Conservation (phyloP, 2,797 vertebrate species). For the Eleutherodactylus coqui region DNA sequence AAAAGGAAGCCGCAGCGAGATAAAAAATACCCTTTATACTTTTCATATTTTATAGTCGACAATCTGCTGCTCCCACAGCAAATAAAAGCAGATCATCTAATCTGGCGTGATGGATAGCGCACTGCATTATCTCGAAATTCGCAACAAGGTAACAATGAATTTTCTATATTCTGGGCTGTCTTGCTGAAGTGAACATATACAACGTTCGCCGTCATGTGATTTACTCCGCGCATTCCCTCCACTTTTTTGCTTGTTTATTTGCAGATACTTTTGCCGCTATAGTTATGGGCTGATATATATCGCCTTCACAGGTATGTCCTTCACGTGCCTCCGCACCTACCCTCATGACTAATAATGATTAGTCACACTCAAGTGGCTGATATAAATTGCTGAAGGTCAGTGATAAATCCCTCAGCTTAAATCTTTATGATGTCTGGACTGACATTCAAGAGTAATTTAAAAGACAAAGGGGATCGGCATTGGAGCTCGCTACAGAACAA, state of each 20-base stretch:
- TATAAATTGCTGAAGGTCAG: conserved; percentile 57
- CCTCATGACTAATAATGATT: conserved; percentile 46
- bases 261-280: not conserved
- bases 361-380: conserved; percentile 52
- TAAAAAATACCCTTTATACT: not conserved
- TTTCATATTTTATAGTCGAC: conserved; percentile 22
- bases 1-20: not conserved
- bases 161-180: not conserved
- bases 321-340: conserved; percentile 4
- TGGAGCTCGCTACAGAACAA: conserved; percentile 10
- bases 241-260: conserved; percentile 28
- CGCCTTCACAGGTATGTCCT: conserved; percentile 38
- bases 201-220: conserved; percentile 6
- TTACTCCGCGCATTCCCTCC: not conserved
- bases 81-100: conserved; percentile 1
- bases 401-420: conserved; percentile 53
- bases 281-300: not conserved
- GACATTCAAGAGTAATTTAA: conserved; percentile 61
- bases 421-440: conserved; percentile 54
- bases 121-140: not conserved
- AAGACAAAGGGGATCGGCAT: conserved; percentile 53
- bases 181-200: not conserved
- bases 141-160: not conserved
- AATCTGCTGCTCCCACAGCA: conserved; percentile 10
- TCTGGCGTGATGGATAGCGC: conserved; percentile 6